phyloP scores from a whole-genome alignment of 2,113 vertebrate species.

The Podilymbus podiceps region DNA sequence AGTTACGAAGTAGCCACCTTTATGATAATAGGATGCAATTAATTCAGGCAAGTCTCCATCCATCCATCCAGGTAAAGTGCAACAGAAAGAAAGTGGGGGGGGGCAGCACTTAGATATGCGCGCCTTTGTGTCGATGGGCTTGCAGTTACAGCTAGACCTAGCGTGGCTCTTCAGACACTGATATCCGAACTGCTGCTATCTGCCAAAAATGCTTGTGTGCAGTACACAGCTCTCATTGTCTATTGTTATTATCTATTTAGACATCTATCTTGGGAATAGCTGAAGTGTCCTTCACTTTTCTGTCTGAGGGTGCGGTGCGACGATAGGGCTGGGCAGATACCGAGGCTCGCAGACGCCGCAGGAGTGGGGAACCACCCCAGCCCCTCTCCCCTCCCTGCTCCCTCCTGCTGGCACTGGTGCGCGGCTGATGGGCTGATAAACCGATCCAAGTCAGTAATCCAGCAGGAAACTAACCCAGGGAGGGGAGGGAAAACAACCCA shows the following conservation, averaged over 20 bases:
- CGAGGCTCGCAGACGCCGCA: not conserved
- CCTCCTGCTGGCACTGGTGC: not conserved
- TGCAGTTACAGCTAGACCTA: not conserved
- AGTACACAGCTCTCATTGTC: conserved; percentile 26
- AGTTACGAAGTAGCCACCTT: not conserved
- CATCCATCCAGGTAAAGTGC: not conserved
- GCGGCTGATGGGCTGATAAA: not conserved
- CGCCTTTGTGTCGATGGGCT: not conserved
- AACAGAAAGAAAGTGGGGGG: not conserved
- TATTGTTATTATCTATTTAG: conserved; percentile 35
- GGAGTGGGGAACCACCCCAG: not conserved
- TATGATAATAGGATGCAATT: not conserved
- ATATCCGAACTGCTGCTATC: not conserved
- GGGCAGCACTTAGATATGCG: not conserved
- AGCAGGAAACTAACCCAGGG: not conserved
- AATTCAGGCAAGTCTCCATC: conserved; percentile 17
- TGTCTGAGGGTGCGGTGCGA: conserved; percentile 23
- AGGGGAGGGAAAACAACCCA: not conserved
- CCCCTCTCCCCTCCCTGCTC: not conserved
- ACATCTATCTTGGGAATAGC: conserved; percentile 25
- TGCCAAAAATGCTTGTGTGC: conserved; percentile 23
- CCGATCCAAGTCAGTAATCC: not conserved
- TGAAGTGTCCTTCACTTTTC: conserved; percentile 15
- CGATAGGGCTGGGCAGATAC: not conserved
- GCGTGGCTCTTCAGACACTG: not conserved